These are phyloP conservation scores for Adoxophyes honmai DNA, from an alignment of 1,140 invertebrate species.

Conservation along the genomic window DNA sequence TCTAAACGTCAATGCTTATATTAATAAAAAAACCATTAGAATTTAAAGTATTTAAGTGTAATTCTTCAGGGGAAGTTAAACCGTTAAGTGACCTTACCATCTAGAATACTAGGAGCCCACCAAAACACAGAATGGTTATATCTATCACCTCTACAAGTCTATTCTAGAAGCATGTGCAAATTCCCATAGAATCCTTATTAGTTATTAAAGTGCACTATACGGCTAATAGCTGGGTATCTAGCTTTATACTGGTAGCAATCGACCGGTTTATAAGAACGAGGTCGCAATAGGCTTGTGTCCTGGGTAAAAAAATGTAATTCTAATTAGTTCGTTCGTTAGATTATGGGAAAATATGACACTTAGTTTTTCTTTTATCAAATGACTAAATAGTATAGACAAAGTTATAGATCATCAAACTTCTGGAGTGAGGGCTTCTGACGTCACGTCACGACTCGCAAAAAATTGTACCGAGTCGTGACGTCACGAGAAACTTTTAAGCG, in stretches of 20 bases:
- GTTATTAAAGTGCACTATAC: conserved; percentile 1
- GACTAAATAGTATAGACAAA: too few species aligned
- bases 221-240: not conserved
- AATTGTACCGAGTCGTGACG: too few species aligned
- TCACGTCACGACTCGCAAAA: too few species aligned
- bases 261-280: not conserved
- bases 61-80: not conserved
- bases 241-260: conserved; percentile 5
- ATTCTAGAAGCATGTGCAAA: not conserved
- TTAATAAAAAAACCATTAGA: not conserved
- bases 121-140: not conserved
- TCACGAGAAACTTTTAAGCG: too few species aligned
- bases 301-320: too few species aligned
- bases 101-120: not conserved
- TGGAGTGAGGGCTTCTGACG: too few species aligned
- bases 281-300: not conserved
- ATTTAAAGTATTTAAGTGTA: too few species aligned
- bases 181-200: not conserved
- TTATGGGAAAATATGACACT: too few species aligned
- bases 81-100: not conserved
- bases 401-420: too few species aligned
- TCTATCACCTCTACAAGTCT: not conserved
- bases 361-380: too few species aligned
- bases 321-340: too few species aligned
- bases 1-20: conserved; percentile 2